Conservation (phyloP, 1,140 invertebrate genomes). For the Saccostrea glomerata region DNA sequence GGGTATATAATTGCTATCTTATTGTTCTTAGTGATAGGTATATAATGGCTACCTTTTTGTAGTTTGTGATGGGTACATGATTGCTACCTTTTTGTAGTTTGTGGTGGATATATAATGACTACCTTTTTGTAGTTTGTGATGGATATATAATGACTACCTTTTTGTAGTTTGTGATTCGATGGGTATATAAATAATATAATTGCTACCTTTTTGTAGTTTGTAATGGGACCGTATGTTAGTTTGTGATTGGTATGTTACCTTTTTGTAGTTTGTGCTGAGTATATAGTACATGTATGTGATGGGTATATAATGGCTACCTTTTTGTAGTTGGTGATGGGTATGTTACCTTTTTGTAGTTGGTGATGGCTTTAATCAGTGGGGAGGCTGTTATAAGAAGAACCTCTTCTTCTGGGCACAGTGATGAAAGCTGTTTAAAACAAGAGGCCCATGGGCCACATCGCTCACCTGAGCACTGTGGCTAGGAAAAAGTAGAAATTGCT, state of each 20-base stretch:
- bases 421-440: slow-evolving; percentile 81
- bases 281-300: too few species aligned
- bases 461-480: too few species aligned
- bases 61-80: neutral
- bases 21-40: too few species aligned
- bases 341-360: slow-evolving; percentile 84
- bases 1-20: too few species aligned
- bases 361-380: slow-evolving; percentile 90
- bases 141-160: neutral
- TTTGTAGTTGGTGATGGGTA: neutral
- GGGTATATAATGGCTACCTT: too few species aligned
- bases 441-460: too few species aligned
- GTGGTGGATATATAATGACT: neutral
- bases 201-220: neutral
- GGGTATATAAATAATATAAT: neutral
- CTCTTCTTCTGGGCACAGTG: slow-evolving; percentile 83
- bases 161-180: neutral
- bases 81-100: neutral
- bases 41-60: neutral
- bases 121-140: neutral
- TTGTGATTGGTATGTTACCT: neutral
- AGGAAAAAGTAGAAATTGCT: too few species aligned
- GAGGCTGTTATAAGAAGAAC: slow-evolving; percentile 90
- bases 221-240: slow-evolving; percentile 43
- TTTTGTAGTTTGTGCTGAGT: neutral